phyloP scores from a whole-genome alignment of 2,888 invertebrate species.

The Automeris io region DNA sequence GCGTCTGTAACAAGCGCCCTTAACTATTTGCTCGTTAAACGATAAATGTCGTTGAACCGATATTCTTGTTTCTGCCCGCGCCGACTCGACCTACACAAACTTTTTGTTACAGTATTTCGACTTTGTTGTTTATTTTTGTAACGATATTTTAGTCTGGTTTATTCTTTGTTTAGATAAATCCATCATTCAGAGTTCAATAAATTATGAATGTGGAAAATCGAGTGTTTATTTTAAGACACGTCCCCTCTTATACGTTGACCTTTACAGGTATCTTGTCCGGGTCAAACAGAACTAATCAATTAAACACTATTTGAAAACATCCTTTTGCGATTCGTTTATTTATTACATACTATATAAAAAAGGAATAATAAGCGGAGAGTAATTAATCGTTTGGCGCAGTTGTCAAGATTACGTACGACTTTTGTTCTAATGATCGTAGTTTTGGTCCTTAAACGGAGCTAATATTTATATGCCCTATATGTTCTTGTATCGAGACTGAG shows the following conservation, averaged over 20 bases:
- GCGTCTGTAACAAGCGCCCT: slow-evolving; percentile 10
- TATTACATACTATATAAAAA: too few relatives aligned
- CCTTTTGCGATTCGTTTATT: too few relatives aligned
- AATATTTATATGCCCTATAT: too few relatives aligned
- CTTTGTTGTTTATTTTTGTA: slow-evolving; percentile 13
- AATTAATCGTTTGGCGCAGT: too few relatives aligned
- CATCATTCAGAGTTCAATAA: background rate
- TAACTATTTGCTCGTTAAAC: slow-evolving; percentile 41
- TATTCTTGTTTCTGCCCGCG: slow-evolving; percentile 13
- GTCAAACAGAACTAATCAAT: too few relatives aligned
- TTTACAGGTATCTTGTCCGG: background rate
- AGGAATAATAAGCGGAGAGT: too few relatives aligned
- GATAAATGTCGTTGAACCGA: slow-evolving; percentile 46
- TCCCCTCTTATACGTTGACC: background rate
- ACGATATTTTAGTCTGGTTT: background rate
- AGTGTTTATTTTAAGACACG: background rate
- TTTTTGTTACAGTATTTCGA: slow-evolving; percentile 28
- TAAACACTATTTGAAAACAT: too few relatives aligned
- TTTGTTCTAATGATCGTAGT: too few relatives aligned
- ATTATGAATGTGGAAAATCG: background rate
- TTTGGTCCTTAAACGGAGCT: too few relatives aligned
- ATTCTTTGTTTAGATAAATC: background rate
- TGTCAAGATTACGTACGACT: too few relatives aligned
- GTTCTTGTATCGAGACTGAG: too few relatives aligned
- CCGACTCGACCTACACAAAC: slow-evolving; percentile 37